These are phyloP conservation scores for Nannoperca australis DNA, from an alignment of 2,797 vertebrate genomes.

Conservation along the genomic window DNA sequence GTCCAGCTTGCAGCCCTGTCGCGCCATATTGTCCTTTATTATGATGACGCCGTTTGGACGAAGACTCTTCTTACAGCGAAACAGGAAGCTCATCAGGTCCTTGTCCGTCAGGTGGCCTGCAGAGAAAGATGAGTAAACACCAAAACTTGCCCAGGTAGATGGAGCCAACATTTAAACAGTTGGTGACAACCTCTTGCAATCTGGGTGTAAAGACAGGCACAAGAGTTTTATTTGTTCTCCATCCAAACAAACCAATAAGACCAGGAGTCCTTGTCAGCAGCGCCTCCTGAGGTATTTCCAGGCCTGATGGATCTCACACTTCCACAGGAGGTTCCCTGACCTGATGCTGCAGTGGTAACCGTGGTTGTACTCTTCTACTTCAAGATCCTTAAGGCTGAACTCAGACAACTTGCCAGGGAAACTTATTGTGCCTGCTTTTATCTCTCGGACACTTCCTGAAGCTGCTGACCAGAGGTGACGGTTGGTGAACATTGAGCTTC, in stretches of 20 bases:
- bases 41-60: conserved; percentile 91
- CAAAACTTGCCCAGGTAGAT: neutral
- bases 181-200: too few species aligned
- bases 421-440: neutral
- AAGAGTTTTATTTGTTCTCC: neutral
- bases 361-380: too few species aligned
- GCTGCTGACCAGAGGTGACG: neutral
- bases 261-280: neutral
- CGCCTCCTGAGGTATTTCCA: neutral
- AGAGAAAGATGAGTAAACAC: neutral
- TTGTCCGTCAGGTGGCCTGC: conserved; percentile 94
- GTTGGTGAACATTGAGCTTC: neutral
- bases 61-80: conserved; percentile 89
- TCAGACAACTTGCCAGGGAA: neutral
- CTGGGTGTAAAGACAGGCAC: too few species aligned
- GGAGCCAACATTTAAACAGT: neutral
- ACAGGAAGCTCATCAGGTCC: conserved; percentile 92
- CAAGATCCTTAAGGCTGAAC: neutral
- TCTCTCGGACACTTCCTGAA: neutral
- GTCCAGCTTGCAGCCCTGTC: conserved; percentile 92
- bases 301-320: neutral
- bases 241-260: neutral
- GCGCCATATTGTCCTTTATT: conserved; percentile 96
- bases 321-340: too few species aligned
- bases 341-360: too few species aligned